Percentiles rank a stretch among this genome's conserved stretches.
These are phyloP conservation scores for Hybos culiciformis DNA, from an alignment of 2,888 invertebrate species.

Conservation along the genomic window DNA sequence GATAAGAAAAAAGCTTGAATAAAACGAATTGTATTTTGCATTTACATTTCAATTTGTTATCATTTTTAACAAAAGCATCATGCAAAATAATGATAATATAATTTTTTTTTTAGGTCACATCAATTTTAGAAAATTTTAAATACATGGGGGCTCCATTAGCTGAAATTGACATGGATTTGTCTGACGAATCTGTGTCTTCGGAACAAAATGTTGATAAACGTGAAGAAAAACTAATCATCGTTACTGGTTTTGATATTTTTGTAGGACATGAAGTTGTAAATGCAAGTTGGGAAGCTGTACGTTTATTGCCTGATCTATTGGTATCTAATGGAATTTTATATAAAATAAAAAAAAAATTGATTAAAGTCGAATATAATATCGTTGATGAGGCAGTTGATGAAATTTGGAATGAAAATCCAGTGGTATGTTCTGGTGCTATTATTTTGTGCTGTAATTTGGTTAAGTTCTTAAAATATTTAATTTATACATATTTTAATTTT, in stretches of 20 bases:
- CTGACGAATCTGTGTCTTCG: too few species aligned
- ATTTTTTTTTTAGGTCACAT: too few species aligned
- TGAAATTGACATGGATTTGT: too few species aligned
- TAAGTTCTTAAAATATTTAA: background rate
- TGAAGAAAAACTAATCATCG: conserved; percentile 26
- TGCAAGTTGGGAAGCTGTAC: conserved; percentile 67
- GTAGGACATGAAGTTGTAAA: conserved; percentile 46
- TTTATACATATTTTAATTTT: background rate
- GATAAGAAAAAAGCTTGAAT: too few species aligned
- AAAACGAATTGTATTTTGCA: too few species aligned
- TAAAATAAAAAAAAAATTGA: conserved; percentile 40
- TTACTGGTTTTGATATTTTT: conserved; percentile 72
- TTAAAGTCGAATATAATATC: conserved; percentile 51
- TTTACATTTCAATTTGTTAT: too few species aligned
- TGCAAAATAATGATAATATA: too few species aligned
- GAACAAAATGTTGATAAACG: too few species aligned
- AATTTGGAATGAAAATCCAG: conserved; percentile 51
- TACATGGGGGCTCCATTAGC: too few species aligned
- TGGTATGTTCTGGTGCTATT: conserved; percentile 35
- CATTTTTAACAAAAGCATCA: too few species aligned
- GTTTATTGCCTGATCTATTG: conserved; percentile 38
- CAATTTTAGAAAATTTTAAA: too few species aligned
- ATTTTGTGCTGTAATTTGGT: background rate
- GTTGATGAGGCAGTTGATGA: conserved; percentile 44
- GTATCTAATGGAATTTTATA: conserved; percentile 30